Evolutionary conservation across 2,888 invertebrate genomes (phyloP).

Genomic region (Cataglyphis livida): DNA sequence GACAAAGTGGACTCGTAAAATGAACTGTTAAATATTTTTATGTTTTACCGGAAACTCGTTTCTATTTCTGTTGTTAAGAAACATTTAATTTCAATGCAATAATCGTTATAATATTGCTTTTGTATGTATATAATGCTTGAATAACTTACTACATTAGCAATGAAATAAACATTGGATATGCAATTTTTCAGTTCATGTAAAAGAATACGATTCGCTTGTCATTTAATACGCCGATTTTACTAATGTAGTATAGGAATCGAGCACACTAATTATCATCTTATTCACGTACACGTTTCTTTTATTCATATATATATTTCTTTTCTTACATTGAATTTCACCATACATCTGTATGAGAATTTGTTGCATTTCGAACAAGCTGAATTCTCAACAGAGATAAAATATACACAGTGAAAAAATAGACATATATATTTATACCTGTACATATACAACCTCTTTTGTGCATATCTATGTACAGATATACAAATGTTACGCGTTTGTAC

Average conservation of each 20-base stretch:
- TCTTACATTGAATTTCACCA: not conserved
- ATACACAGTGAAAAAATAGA: conserved; percentile 79
- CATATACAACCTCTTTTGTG: conserved; percentile 58
- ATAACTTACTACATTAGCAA: conserved; percentile 3
- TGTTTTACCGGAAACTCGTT: not conserved
- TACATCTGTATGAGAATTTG: not conserved
- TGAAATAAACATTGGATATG: conserved; percentile 16
- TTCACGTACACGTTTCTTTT: conserved; percentile 1
- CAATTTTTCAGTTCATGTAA: conserved; percentile 1
- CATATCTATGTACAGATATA: conserved; percentile 61
- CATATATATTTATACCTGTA: conserved; percentile 59
- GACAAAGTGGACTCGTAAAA: not conserved
- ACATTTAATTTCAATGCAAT: not conserved
- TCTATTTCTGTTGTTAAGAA: conserved; percentile 4
- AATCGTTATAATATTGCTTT: not conserved
- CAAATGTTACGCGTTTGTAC: conserved; percentile 47
- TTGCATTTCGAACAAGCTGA: conserved; percentile 6
- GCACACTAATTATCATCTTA: not conserved
- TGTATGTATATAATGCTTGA: not conserved
- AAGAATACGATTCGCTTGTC: not conserved
- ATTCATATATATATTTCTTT: not conserved
- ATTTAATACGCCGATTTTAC: not conserved
- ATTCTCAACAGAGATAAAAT: conserved; percentile 73
- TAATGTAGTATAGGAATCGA: not conserved
- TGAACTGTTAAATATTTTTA: not conserved